A percentile compares a stretch with the other conserved stretches of the same genome.
Conservation (phyloP, 1,140 invertebrate species). For the Gonioctena quinquepunctata region DNA sequence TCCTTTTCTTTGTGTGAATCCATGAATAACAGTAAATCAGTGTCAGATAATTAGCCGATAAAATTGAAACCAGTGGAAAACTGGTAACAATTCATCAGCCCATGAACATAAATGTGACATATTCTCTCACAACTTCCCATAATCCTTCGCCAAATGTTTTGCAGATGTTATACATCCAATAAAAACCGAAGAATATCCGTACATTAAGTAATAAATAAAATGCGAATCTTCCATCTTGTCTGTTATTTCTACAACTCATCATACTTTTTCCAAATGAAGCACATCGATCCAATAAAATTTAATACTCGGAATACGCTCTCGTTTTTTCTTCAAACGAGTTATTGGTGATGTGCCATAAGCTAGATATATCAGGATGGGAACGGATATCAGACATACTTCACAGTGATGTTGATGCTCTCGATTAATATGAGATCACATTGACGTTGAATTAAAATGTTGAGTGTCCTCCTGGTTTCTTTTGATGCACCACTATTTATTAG, state of each 20-base stretch:
- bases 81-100: no score
- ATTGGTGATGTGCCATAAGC: conserved; percentile 23
- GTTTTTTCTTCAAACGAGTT: conserved; percentile 24
- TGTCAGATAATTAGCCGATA: no score
- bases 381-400: conserved; percentile 36
- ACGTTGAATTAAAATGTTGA: background rate
- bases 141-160: background rate
- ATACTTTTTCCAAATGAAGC: conserved; percentile 10
- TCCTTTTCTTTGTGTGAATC: no score
- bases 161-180: background rate
- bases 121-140: background rate
- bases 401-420: conserved; percentile 17
- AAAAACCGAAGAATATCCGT: background rate
- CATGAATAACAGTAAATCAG: no score
- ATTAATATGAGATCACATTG: background rate
- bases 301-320: conserved; percentile 9
- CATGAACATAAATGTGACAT: background rate
- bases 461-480: background rate
- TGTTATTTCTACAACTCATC: conserved; percentile 10
- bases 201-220: conserved; percentile 13
- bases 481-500: background rate
- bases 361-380: conserved; percentile 34
- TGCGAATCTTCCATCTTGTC: background rate
- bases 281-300: conserved; percentile 9
- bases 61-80: no score